These are phyloP conservation scores for Saturnia pavonia DNA, from an alignment of 2,888 invertebrate species.

Conservation along the genomic window DNA sequence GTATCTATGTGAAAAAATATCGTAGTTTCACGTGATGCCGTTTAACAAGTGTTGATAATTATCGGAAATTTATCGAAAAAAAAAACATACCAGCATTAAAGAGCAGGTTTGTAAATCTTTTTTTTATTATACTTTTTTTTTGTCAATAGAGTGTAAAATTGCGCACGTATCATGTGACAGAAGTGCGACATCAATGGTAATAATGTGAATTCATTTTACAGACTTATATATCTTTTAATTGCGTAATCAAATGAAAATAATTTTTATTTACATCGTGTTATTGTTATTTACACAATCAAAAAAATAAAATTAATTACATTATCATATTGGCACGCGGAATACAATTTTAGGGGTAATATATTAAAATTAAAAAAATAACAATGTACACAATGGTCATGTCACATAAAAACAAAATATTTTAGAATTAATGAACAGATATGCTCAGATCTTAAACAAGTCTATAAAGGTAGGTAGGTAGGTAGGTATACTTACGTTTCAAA, in stretches of 20 bases:
- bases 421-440: background rate
- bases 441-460: background rate
- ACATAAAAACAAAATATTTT: background rate
- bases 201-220: too few relatives aligned
- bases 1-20: background rate
- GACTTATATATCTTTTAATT: too few relatives aligned
- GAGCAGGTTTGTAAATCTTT: background rate
- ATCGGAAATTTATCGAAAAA: background rate
- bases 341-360: too few relatives aligned
- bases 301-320: too few relatives aligned
- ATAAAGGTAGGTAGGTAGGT: background rate
- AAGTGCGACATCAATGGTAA: too few relatives aligned
- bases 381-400: background rate
- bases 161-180: too few relatives aligned
- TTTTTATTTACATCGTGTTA: too few relatives aligned
- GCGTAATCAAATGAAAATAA: too few relatives aligned
- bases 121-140: background rate
- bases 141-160: too few relatives aligned
- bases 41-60: background rate
- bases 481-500: too few relatives aligned
- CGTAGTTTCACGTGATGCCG: background rate
- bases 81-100: background rate
- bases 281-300: too few relatives aligned
- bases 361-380: background rate
- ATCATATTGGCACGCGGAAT: too few relatives aligned